Evolutionary conservation across 2,113 vertebrate genomes (phyloP).

Genomic region (Sitta europaea): DNA sequence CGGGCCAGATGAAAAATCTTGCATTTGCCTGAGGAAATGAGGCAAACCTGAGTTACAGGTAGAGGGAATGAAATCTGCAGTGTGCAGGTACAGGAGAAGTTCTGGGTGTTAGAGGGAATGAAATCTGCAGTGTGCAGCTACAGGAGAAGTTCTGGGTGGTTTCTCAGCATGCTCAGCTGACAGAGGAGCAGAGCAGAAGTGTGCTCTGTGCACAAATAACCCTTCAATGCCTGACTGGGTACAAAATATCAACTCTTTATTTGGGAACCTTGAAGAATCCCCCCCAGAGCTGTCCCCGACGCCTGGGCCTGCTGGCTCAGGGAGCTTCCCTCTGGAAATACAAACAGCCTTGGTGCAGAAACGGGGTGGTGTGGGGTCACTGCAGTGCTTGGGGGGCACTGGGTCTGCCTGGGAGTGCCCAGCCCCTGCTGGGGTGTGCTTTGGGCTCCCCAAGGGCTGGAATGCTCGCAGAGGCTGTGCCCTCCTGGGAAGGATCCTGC

Average conservation of each 20-base stretch:
- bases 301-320: constrained; percentile 26
- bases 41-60: not conserved
- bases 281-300: not conserved
- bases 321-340: constrained; percentile 30
- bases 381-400: not conserved
- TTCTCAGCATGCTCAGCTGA: not conserved
- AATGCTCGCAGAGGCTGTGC: not conserved
- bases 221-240: not conserved
- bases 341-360: constrained; percentile 7
- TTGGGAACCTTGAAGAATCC: not conserved
- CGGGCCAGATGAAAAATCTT: not conserved
- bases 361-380: not conserved
- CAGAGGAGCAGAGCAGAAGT: not conserved
- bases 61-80: not conserved
- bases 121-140: not conserved
- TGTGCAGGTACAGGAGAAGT: not conserved
- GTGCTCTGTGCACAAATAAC: not conserved
- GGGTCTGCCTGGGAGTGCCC: no score
- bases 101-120: not conserved
- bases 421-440: no score
- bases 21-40: not conserved
- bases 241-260: not conserved
- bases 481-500: not conserved
- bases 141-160: not conserved
- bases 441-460: not conserved